Percentiles rank a stretch among this genome's conserved stretches.
phyloP scores from a whole-genome alignment of 2,888 invertebrate genomes.

The Drosophila borealis region DNA sequence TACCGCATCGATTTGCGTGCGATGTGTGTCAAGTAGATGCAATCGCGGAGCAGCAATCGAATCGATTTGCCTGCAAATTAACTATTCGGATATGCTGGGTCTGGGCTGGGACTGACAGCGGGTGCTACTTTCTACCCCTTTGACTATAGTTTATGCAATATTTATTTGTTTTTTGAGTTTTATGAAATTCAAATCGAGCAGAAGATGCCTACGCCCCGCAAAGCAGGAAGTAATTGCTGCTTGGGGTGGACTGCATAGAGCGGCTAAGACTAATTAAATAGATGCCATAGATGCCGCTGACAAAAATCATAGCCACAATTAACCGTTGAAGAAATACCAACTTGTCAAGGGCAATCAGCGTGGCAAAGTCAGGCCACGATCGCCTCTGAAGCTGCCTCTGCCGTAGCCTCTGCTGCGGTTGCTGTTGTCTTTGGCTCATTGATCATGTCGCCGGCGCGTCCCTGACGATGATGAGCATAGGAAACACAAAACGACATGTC shows the following conservation, averaged over 20 bases:
- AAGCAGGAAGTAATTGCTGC: constrained; percentile 64
- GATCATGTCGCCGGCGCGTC: constrained; percentile 56
- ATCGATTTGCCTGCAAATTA: constrained; percentile 78
- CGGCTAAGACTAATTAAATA: constrained; percentile 56
- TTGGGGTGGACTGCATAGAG: constrained; percentile 6
- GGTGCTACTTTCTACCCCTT: constrained; percentile 62
- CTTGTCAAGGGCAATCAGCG: constrained; percentile 72
- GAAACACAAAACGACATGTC: constrained; percentile 78
- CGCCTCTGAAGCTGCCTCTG: constrained; percentile 16
- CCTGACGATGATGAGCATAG: constrained; percentile 60
- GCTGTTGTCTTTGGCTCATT: constrained; percentile 42
- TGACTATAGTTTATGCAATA: constrained; percentile 52
- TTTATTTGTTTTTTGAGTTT: constrained; percentile 43
- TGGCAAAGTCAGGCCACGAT: constrained; percentile 49
- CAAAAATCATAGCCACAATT: constrained; percentile 74
- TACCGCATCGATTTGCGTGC: constrained; percentile 78
- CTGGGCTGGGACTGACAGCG: constrained; percentile 1
- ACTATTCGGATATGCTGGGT: constrained; percentile 66
- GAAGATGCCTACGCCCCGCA: constrained; percentile 49
- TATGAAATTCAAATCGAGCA: constrained; percentile 71
- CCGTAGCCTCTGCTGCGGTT: constrained; percentile 5
- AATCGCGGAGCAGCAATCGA: constrained; percentile 61
- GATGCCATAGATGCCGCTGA: constrained; percentile 27
- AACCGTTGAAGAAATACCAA: constrained; percentile 70
- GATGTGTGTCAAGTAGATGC: constrained; percentile 82